phyloP scores from a whole-genome alignment of 1,140 invertebrate genomes.

The Elysia chlorotica region DNA sequence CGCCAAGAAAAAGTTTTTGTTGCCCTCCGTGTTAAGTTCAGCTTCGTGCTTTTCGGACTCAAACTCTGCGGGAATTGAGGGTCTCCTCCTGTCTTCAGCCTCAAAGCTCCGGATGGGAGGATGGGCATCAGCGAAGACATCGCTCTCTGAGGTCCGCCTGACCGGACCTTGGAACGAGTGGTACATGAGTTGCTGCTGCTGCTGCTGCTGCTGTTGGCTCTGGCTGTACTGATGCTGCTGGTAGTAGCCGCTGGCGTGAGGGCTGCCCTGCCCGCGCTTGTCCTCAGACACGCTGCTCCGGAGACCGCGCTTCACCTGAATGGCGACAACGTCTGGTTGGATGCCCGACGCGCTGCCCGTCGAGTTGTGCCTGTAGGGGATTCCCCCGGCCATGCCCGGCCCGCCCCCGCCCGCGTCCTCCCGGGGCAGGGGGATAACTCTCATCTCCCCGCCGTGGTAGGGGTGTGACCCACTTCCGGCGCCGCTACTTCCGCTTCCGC shows the following conservation, averaged over 20 bases:
- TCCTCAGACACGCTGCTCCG: constrained; percentile 25
- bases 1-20: constrained; percentile 28
- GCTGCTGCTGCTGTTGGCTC: constrained; percentile 68
- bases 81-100: constrained; percentile 64
- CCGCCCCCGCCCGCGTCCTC: constrained; percentile 19
- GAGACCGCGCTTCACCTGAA: constrained; percentile 57
- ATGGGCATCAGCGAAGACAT: constrained; percentile 27
- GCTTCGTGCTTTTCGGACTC: constrained; percentile 45
- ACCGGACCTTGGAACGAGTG: constrained; percentile 20
- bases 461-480: constrained; percentile 2
- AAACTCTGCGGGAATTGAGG: constrained; percentile 77
- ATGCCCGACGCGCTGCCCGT: constrained; percentile 18
- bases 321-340: constrained; percentile 62
- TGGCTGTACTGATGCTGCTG: constrained; percentile 73
- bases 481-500: constrained; percentile 25
- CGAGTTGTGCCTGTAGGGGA: constrained; percentile 23
- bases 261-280: too few relatives aligned
- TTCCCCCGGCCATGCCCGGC: constrained; percentile 10
- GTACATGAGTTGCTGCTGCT: constrained; percentile 29
- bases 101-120: too few relatives aligned
- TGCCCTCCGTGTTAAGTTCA: constrained; percentile 42
- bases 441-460: constrained; percentile 14
- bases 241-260: constrained; percentile 62
- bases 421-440: constrained; percentile 20
- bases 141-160: constrained; percentile 38